Percentiles rank a stretch among this genome's conserved stretches.
Evolutionary conservation across 2,797 vertebrate species (phyloP).

Genomic region (Sebastes diploproa): DNA sequence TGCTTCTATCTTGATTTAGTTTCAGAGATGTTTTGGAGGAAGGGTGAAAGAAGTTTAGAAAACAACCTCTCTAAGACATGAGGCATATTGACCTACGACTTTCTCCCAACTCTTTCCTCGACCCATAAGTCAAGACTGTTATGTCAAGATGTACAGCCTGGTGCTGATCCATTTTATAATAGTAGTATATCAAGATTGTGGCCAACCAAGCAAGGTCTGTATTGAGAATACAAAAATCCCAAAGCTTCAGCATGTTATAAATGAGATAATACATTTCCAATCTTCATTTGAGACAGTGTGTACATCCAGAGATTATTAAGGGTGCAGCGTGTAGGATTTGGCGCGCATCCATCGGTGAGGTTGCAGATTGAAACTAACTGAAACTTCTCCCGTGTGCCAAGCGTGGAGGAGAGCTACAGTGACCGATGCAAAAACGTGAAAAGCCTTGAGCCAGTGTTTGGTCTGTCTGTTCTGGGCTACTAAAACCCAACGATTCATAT

Average conservation of each 20-base stretch:
- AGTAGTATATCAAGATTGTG: neutral
- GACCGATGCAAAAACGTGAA: too few relatives aligned
- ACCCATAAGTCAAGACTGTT: neutral
- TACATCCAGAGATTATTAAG: neutral
- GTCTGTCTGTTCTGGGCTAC: too few relatives aligned
- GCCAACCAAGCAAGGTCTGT: neutral
- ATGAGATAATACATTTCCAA: neutral
- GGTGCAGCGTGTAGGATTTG: too few relatives aligned
- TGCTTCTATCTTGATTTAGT: conserved; percentile 2
- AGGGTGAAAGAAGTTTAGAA: neutral
- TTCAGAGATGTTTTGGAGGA: conserved; percentile 17
- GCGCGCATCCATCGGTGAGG: too few relatives aligned
- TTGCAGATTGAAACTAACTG: too few relatives aligned
- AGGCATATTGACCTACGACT: neutral
- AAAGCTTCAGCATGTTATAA: neutral
- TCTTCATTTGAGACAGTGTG: neutral
- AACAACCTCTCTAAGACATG: fast-evolving
- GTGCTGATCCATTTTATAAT: neutral
- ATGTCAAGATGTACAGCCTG: neutral
- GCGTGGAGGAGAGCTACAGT: fast-evolving
- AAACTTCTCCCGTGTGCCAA: too few relatives aligned
- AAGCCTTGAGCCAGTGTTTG: too few relatives aligned
- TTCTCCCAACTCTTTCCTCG: neutral
- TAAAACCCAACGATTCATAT: too few relatives aligned
- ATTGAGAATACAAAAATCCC: neutral